These are phyloP conservation scores for Ctenoplectra terminalis DNA, from an alignment of 1,140 invertebrate species.

Conservation along the genomic window DNA sequence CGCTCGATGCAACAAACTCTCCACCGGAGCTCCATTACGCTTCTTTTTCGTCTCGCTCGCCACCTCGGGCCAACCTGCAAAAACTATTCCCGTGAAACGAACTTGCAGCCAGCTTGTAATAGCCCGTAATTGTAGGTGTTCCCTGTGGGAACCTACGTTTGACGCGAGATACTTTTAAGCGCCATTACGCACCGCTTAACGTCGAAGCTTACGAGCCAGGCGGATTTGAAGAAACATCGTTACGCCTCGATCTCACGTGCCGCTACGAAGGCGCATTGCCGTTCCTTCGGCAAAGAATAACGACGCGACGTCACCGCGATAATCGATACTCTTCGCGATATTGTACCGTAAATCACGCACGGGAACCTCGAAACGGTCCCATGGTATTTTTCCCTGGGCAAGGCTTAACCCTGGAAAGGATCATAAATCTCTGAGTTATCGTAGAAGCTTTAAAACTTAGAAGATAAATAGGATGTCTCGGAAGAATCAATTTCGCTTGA, in stretches of 20 bases:
- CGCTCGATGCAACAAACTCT: background rate
- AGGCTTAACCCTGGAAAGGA: background rate
- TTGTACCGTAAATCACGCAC: conserved; percentile 27
- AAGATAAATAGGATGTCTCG: background rate
- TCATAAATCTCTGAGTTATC: conserved; percentile 27
- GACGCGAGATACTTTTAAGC: conserved; percentile 26
- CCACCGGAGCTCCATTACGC: background rate
- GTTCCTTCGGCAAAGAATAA: background rate
- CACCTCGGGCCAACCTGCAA: background rate
- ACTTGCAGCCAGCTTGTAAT: conserved; percentile 16
- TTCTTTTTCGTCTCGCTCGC: background rate
- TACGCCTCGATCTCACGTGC: background rate
- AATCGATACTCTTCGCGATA: conserved; percentile 42
- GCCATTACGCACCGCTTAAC: conserved; percentile 28
- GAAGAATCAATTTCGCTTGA: conserved; percentile 16
- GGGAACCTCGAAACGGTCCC: background rate
- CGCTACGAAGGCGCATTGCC: background rate
- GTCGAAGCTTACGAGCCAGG: background rate
- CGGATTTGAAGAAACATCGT: conserved; percentile 10
- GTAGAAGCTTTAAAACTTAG: background rate
- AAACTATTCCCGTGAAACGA: conserved; percentile 10
- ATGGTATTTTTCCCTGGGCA: background rate
- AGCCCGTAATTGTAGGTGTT: conserved; percentile 37
- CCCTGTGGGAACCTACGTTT: conserved; percentile 15
- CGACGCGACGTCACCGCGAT: conserved; percentile 24